These are phyloP conservation scores for Tenodera sinensis DNA, from an alignment of 2,888 invertebrate species.

Conservation along the genomic window DNA sequence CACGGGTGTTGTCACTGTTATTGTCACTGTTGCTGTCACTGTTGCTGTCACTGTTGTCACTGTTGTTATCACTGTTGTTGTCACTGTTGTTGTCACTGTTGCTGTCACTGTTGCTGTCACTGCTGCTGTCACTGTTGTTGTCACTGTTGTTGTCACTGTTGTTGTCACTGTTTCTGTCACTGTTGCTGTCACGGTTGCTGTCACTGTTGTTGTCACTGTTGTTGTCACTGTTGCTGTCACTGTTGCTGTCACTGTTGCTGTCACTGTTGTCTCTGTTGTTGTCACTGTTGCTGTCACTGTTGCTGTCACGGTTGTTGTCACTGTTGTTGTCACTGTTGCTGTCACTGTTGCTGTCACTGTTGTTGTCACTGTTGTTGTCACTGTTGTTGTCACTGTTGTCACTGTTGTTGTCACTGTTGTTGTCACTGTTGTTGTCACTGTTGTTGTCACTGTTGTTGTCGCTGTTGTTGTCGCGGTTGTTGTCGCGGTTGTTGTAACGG, in stretches of 20 bases:
- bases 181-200: constrained; percentile 1
- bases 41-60: constrained; percentile 9
- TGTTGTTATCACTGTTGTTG: neutral
- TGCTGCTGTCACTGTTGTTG: neutral
- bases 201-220: constrained; percentile 11
- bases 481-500: too few species aligned
- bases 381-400: constrained; percentile 13
- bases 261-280: constrained; percentile 5
- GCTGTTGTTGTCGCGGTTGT: too few species aligned
- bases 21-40: constrained; percentile 2
- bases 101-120: constrained; percentile 2
- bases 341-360: constrained; percentile 17
- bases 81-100: constrained; percentile 2
- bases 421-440: neutral
- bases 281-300: neutral
- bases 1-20: too few species aligned
- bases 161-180: constrained; percentile 1
- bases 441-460: neutral
- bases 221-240: neutral
- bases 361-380: constrained; percentile 1
- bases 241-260: neutral
- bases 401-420: constrained; percentile 1
- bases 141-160: neutral
- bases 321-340: neutral
- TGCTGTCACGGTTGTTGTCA: too few species aligned